Base-by-base conservation (phyloP, 2,797 vertebrate genomes). In the Eremophila alpestris region DNA sequence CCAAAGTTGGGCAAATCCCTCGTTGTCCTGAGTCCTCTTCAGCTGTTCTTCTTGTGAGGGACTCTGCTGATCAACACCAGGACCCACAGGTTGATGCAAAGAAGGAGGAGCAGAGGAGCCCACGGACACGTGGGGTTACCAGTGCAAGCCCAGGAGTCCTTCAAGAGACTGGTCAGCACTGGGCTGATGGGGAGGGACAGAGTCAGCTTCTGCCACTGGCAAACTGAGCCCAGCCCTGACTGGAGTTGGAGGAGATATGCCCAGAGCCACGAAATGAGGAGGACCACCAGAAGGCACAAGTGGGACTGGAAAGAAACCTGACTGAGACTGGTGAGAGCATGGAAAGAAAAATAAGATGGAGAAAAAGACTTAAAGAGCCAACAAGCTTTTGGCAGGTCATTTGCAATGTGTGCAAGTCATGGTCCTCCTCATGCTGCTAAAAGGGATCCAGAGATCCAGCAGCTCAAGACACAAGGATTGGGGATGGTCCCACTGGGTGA, bases 111-210 rank as follows among this genome's bases (percentile, higher is more conserved):
- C 29, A 82, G 58, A 63, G 48, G 43, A 73, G 46, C 5, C 2
- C 38, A 60, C 0, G 0, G 43, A n/a, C 65, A 65, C 0, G 0
- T 15, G 14, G 41, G 24, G 24, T 32, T 74, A 79, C 10, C 56
- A 56, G 29, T 20, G 41, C 58, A 59, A 87, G 83, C 23, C 63
- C 70, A 70, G 63, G 13, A 73, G 52, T 65, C 43, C 82, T 76
- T 88, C 89, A 88, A 89, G 89, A 81, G 55, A 55, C 48, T 56
- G 59, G 32, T 65, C 40, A 84, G 79, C 2, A 10, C 58, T 65
- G 67, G 40, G 56, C 63, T 86, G 71, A 67, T 5, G 3, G 38
- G 22, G 32, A 83, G 20, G 6, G 3, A 51, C 26, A 26, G 48
- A 54, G 20, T 22, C 85, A n/a, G 22, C 34, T 74, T 55, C 45